Conservation (phyloP, 2,888 invertebrate genomes). For the Eupeodes luniger region DNA sequence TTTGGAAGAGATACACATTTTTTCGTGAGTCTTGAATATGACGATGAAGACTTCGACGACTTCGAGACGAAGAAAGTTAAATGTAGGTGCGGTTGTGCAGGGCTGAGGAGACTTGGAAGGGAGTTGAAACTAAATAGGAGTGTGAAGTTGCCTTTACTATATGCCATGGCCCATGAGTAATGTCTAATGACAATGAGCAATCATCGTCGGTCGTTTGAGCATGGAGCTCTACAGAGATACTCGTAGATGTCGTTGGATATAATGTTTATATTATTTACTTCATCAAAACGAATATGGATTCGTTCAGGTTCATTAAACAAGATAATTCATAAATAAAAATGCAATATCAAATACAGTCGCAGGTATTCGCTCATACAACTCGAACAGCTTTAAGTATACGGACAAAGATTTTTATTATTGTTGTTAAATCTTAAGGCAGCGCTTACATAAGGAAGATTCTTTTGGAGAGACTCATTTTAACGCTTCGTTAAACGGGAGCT, state of each 20-base stretch:
- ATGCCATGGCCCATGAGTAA: slow-evolving; percentile 55
- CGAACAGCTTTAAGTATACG: no score
- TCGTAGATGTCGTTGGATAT: slow-evolving; percentile 44
- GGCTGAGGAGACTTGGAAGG: slow-evolving; percentile 11
- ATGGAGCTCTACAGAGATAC: neutral
- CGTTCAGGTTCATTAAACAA: slow-evolving; percentile 68
- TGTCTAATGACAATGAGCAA: slow-evolving; percentile 74
- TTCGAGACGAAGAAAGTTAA: slow-evolving; percentile 18
- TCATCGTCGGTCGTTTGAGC: slow-evolving; percentile 47
- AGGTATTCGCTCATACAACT: neutral
- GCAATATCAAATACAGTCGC: neutral
- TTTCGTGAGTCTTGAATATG: slow-evolving; percentile 63
- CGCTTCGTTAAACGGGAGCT: no score
- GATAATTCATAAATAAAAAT: slow-evolving; percentile 34
- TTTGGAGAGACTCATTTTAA: no score
- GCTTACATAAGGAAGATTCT: no score
- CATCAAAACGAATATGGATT: slow-evolving; percentile 58
- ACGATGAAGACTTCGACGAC: no score
- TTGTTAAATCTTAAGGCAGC: no score
- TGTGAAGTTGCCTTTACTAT: slow-evolving; percentile 65
- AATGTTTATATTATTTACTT: slow-evolving; percentile 64
- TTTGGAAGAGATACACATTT: slow-evolving; percentile 72
- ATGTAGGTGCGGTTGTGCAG: slow-evolving; percentile 40
- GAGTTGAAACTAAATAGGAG: slow-evolving; percentile 63
- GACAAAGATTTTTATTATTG: no score